phyloP scores from a whole-genome alignment of 2,113 vertebrate species.

The Psephotus haematonotus region DNA sequence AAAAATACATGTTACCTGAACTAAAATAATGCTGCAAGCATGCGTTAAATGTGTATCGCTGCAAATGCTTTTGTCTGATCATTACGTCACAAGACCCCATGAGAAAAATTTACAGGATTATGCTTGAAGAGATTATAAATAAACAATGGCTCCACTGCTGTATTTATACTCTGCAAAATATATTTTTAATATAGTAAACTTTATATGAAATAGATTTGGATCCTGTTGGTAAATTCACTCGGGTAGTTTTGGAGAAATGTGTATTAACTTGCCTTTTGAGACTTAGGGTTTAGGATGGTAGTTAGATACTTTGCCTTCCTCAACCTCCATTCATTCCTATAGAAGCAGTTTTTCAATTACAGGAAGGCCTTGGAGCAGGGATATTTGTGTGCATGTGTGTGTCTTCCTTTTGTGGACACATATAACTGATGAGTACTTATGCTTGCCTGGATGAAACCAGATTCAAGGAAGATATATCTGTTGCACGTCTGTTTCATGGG shows the following conservation, averaged over 20 bases:
- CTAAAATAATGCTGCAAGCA: background rate
- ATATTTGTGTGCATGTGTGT: background rate
- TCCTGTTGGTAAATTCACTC: background rate
- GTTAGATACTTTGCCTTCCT: background rate
- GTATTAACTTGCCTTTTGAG: background rate
- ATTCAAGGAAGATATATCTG: background rate
- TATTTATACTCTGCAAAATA: background rate
- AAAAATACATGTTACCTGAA: background rate
- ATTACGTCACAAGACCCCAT: background rate
- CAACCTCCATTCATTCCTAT: background rate
- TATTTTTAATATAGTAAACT: background rate
- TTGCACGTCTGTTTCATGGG: background rate
- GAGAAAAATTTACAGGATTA: background rate
- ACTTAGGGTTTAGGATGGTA: background rate
- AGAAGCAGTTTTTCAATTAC: background rate
- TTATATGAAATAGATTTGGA: background rate
- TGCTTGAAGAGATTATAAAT: background rate
- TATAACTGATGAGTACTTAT: background rate
- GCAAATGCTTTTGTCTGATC: background rate
- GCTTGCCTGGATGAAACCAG: background rate
- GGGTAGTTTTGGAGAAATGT: background rate
- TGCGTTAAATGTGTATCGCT: background rate
- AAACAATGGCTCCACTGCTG: background rate
- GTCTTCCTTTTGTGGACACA: background rate
- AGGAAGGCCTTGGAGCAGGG: background rate